These are phyloP conservation scores for Ceyx melanurus DNA, from an alignment of 2,113 vertebrate genomes.

Conservation along the genomic window DNA sequence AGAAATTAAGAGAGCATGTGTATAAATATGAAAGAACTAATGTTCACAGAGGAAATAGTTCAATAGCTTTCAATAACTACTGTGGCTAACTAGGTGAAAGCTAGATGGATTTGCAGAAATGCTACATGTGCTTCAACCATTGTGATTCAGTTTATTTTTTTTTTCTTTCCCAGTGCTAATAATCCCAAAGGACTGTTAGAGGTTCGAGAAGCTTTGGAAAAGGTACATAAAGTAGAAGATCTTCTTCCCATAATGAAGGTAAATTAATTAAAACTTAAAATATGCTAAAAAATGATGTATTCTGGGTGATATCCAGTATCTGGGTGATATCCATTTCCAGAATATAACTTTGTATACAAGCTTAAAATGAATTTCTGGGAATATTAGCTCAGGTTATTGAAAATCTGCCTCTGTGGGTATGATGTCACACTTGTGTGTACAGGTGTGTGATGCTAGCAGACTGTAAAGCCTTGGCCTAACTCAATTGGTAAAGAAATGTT, in stretches of 20 bases:
- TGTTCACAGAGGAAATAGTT: not conserved
- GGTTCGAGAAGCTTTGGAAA: constrained; percentile 92
- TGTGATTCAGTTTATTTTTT: not conserved
- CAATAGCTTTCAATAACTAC: not conserved
- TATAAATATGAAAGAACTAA: not conserved
- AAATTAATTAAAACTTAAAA: constrained; percentile 36
- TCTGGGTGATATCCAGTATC: not conserved
- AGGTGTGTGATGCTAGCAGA: not conserved
- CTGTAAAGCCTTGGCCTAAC: not conserved
- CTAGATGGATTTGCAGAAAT: not conserved
- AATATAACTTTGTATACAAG: not conserved
- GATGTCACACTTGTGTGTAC: not conserved
- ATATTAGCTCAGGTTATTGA: not conserved
- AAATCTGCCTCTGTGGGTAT: not conserved
- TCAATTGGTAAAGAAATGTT: not conserved
- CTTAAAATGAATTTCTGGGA: not conserved
- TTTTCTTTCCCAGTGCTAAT: constrained; percentile 78
- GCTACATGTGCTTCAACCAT: not conserved
- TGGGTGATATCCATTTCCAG: not conserved
- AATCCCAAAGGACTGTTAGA: constrained; percentile 91
- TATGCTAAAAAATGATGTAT: not conserved
- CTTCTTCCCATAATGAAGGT: constrained; percentile 99
- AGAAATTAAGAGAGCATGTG: not conserved
- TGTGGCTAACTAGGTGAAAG: not conserved
- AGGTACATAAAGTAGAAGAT: constrained; percentile 94